Evolutionary conservation across 2,113 vertebrate genomes (phyloP).

Genomic region (Menura novaehollandiae): DNA sequence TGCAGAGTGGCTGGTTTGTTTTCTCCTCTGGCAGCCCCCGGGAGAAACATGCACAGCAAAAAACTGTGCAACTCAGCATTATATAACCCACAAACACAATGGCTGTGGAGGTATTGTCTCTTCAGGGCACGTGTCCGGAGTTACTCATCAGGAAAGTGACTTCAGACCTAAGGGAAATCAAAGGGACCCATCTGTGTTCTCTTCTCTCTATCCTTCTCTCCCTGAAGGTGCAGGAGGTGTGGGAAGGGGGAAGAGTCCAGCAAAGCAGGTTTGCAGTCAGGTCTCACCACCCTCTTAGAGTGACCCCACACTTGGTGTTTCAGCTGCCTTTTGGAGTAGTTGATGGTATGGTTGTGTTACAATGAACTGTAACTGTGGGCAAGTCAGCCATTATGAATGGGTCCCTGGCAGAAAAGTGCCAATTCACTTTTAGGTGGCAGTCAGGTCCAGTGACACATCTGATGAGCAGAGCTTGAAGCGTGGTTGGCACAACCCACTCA

Average conservation of each 20-base stretch:
- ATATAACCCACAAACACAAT: background rate
- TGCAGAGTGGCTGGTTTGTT: background rate
- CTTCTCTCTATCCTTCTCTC: background rate
- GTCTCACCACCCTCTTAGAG: background rate
- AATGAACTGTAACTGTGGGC: background rate
- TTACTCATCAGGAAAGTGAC: background rate
- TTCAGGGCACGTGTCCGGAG: rapidly evolving
- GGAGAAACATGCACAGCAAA: rapidly evolving
- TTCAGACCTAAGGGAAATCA: background rate
- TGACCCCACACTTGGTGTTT: background rate
- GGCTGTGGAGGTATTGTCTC: background rate
- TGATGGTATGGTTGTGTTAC: background rate
- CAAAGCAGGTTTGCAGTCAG: background rate
- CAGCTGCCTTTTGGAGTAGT: background rate
- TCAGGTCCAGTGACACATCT: background rate
- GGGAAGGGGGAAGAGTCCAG: background rate
- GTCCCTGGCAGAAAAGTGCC: background rate
- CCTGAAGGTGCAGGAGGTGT: background rate
- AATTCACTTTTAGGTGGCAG: background rate
- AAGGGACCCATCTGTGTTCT: background rate
- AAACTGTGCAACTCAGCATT: background rate
- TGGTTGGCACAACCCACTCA: background rate
- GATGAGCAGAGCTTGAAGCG: background rate
- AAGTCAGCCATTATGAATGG: background rate
- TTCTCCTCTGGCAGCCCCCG: background rate